Evolutionary conservation across 1,140 invertebrate species (phyloP).

Genomic region (Ceratina calcarata): DNA sequence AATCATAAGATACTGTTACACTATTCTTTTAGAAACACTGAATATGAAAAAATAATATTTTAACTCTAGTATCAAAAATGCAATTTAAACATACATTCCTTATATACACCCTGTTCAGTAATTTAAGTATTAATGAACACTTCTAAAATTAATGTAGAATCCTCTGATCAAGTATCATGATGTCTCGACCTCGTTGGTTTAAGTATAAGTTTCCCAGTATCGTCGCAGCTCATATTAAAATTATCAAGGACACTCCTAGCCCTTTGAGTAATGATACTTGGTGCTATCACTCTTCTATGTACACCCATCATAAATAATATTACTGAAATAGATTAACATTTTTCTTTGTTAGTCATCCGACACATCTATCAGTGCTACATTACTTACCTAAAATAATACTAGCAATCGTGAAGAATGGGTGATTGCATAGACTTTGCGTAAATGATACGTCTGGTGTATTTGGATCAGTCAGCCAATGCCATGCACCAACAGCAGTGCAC

Average conservation of each 20-base stretch:
- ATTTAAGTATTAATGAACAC: constrained; percentile 30
- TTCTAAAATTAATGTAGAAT: constrained; percentile 20
- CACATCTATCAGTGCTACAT: background rate
- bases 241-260: constrained; percentile 93
- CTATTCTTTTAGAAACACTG: background rate
- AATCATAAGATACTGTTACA: background rate
- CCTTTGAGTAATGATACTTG: constrained; percentile 95
- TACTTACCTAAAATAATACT: constrained; percentile 88
- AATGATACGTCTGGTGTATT: constrained; percentile 93
- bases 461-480: constrained; percentile 96
- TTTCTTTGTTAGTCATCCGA: background rate
- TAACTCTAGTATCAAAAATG: constrained; percentile 23
- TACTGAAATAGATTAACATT: constrained; percentile 84
- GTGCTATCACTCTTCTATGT: constrained; percentile 96
- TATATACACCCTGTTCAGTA: constrained; percentile 21
- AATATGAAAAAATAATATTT: constrained; percentile 24
- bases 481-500: constrained; percentile 94
- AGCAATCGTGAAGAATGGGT: constrained; percentile 97
- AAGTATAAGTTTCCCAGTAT: constrained; percentile 94
- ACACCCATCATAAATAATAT: constrained; percentile 95
- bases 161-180: constrained; percentile 73
- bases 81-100: constrained; percentile 25
- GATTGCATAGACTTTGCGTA: constrained; percentile 94
- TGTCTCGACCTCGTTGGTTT: constrained; percentile 84
- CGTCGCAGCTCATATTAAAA: constrained; percentile 99